Conservation (phyloP, 2,888 invertebrate species). For the Lochmaea capreae region DNA sequence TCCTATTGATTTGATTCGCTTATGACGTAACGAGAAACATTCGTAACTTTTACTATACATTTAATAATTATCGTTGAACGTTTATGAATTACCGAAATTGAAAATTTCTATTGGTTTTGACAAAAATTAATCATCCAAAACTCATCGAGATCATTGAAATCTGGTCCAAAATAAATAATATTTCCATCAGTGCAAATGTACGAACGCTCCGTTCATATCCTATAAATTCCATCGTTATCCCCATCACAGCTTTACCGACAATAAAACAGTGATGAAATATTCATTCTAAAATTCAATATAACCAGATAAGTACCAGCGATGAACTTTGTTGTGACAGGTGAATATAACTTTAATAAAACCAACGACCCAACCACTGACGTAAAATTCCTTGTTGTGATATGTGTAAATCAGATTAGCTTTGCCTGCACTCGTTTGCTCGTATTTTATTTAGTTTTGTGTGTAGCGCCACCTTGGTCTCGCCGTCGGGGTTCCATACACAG, state of each 20-base stretch:
- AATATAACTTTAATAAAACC: conserved; percentile 46
- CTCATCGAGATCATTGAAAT: too few species aligned
- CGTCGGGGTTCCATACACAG: conserved; percentile 40
- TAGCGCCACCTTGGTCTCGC: conserved; percentile 48
- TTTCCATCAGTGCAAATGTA: not conserved
- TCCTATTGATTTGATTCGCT: too few species aligned
- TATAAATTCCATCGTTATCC: conserved; percentile 9
- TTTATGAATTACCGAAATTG: too few species aligned
- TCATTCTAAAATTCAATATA: conserved; percentile 40
- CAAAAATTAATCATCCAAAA: too few species aligned
- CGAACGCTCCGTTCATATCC: not conserved
- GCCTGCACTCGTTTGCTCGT: conserved; percentile 42
- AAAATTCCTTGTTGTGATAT: conserved; percentile 45
- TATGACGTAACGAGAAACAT: too few species aligned
- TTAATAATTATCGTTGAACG: too few species aligned
- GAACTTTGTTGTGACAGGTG: conserved; percentile 43
- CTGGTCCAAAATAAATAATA: too few species aligned
- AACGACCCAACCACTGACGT: conserved; percentile 35
- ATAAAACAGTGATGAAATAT: conserved; percentile 24
- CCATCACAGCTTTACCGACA: conserved; percentile 1
- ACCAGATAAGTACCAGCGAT: conserved; percentile 36
- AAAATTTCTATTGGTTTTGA: too few species aligned
- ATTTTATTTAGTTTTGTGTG: conserved; percentile 43
- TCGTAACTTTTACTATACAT: too few species aligned
- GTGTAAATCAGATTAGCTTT: conserved; percentile 47